phyloP scores from a whole-genome alignment of 1,140 invertebrate genomes.

The Tribolium madens region DNA sequence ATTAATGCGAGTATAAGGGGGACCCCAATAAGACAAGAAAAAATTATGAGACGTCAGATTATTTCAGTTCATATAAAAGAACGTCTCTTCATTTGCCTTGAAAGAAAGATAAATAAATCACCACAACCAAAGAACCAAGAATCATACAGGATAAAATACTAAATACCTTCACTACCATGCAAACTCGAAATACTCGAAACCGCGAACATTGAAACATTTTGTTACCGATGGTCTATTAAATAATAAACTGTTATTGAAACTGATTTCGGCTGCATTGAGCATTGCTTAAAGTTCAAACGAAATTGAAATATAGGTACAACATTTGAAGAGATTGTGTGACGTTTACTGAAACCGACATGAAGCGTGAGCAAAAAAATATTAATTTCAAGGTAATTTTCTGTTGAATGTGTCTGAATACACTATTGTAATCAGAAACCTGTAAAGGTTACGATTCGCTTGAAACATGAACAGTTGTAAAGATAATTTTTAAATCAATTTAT shows the following conservation, averaged over 20 bases:
- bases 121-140: neutral
- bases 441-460: slow-evolving; percentile 29
- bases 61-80: no score
- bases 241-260: neutral
- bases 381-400: slow-evolving; percentile 27
- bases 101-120: neutral
- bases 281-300: no score
- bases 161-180: no score
- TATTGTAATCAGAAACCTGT: slow-evolving; percentile 9
- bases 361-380: neutral
- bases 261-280: no score
- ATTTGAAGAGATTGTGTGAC: neutral
- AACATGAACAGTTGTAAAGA: slow-evolving; percentile 33
- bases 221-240: neutral
- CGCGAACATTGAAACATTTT: neutral
- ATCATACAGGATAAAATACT: neutral
- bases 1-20: neutral
- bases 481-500: slow-evolving; percentile 25
- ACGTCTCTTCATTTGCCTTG: neutral
- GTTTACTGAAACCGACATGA: neutral
- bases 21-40: neutral
- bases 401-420: slow-evolving; percentile 12
- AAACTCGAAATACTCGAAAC: neutral
- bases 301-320: no score
- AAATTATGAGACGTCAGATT: neutral